Base-by-base conservation (phyloP, 2,888 invertebrate species). In the Platypus cylindrus region DNA sequence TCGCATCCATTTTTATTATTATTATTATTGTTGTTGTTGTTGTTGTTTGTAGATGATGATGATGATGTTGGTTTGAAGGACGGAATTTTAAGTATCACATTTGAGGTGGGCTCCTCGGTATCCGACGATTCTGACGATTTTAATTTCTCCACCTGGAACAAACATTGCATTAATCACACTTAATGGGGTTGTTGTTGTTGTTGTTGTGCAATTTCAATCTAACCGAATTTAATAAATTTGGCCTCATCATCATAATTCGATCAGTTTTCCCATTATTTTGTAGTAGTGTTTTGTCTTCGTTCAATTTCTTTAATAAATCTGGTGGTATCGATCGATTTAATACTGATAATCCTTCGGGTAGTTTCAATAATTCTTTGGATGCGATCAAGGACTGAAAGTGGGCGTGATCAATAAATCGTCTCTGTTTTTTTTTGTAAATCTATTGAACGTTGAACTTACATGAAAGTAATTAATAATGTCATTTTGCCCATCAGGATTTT, bases 21-120 rank as follows among this genome's bases (percentile, higher is more conserved):
- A n/a, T n/a, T n/a, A n/a, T n/a, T n/a, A n/a, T n/a, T n/a, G n/a
- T n/a, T n/a, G n/a, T n/a, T n/a, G n/a, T n/a, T n/a, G n/a, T n/a
- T n/a, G n/a, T n/a, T n/a, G n/a, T n/a, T n/a, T n/a, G n/a, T n/a
- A n/a, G n/a, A n/a, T 45, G 50, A 44, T 16, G 29, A 29, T 16
- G 38, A 22, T 37, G 56, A 51, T 38, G 56, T 54, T 50, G 86
- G 83, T 63, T 77, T 79, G 67, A 83, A 89, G 72, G 89, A 87
- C 71, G 90, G 90, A 75, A 90, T 86, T 70, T 85, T 86, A 55
- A 90, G 75, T 65, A 89, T 86, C 64, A 85, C 80, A 51, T 73
- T 72, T 38, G 72, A 69, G 33, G 75, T 71, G 40, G 70, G 66
- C 44, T 79, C 78, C 13, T 60, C 58, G 40, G 62, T 54, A 48